Evolutionary conservation across 2,113 vertebrate genomes (phyloP), one percentile per base, ranked within the genome.

Genomic region (Phalacrocorax carbo): DNA sequence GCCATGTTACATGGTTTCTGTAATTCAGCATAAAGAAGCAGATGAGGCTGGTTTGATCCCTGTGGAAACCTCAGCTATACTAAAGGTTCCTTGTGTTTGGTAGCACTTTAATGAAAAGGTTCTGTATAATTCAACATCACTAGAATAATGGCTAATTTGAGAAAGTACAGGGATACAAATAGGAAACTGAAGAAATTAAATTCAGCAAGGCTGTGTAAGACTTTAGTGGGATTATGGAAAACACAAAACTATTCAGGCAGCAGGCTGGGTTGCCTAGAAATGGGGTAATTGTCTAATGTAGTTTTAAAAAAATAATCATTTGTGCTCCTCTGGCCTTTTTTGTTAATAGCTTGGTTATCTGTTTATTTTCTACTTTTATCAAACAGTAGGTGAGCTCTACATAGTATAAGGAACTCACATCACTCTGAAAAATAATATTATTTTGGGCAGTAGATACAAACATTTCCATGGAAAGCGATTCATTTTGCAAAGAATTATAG

Each of bases 81-180:
- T 79, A 90, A 96, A 85, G 40, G 70, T 36, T 78, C 79, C 78
- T 75, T 73, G 86, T 76, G 62, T 72, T 91, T 90, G 58, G n/a
- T 57, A 90, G 72, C 17, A 58, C 82, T 94, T 40, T 57, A 86
- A 86, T 91, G 64, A 96, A 88, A 95, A 94, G 88, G 69, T 82
- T 90, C 69, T 85, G 85, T 87, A 38, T 72, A 96, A 96, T 94
- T 95, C 79, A 90, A 85, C 85, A 94, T 90, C 82, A 94, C 64
- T 82, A 58, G 76, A 78, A 91, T 76, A 95, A 93, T 82, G 71
- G 78, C 48, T 83, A 66, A 86, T 72, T 79, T 79, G n/a, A 72
- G 65, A 92, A 88, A 91, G 26, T 57, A 84, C 36, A 64, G 51
- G 48, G 38, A 66, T 42, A 77, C 75, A 65, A 96, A 64, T 69